These are phyloP conservation scores for Dolichomitus sp. DNA, from an alignment of 2,888 invertebrate genomes.

Conservation along the genomic window DNA sequence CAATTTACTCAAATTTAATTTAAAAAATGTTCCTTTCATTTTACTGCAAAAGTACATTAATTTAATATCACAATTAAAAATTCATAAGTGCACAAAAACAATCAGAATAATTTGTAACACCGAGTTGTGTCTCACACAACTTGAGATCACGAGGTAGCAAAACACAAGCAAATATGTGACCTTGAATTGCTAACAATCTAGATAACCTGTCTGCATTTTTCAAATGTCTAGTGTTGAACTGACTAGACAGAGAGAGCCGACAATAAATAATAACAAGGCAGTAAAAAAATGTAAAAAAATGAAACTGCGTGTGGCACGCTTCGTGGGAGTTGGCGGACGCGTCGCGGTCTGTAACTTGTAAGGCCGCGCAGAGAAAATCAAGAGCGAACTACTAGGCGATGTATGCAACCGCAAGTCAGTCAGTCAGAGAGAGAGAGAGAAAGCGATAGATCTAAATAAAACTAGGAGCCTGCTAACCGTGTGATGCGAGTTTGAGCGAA, in stretches of 20 bases:
- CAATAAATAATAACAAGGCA: background rate
- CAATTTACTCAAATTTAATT: too few relatives aligned
- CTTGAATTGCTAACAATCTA: too few relatives aligned
- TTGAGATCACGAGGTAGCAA: too few relatives aligned
- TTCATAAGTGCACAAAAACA: too few relatives aligned
- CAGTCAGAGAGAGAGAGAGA: background rate
- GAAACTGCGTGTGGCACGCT: conserved; percentile 51
- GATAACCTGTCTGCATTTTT: background rate
- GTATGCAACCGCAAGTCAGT: background rate
- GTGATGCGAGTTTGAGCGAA: conserved; percentile 50
- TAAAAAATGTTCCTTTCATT: too few relatives aligned
- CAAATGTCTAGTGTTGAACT: background rate
- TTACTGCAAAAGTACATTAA: too few relatives aligned
- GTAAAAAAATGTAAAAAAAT: conserved; percentile 47
- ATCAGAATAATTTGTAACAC: too few relatives aligned
- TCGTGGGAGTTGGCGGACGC: conserved; percentile 53
- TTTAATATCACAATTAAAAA: too few relatives aligned
- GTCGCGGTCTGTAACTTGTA: conserved; percentile 44
- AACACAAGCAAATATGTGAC: too few relatives aligned
- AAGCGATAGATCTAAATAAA: conserved; percentile 48
- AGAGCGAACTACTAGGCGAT: conserved; percentile 20
- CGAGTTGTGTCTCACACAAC: too few relatives aligned
- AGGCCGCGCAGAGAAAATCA: conserved; percentile 44
- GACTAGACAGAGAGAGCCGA: background rate
- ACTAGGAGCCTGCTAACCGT: conserved; percentile 40